A percentile compares a stretch with the other conserved stretches of the same genome.
phyloP scores from a whole-genome alignment of 2,113 vertebrate genomes.

The Ardeotis arabs region DNA sequence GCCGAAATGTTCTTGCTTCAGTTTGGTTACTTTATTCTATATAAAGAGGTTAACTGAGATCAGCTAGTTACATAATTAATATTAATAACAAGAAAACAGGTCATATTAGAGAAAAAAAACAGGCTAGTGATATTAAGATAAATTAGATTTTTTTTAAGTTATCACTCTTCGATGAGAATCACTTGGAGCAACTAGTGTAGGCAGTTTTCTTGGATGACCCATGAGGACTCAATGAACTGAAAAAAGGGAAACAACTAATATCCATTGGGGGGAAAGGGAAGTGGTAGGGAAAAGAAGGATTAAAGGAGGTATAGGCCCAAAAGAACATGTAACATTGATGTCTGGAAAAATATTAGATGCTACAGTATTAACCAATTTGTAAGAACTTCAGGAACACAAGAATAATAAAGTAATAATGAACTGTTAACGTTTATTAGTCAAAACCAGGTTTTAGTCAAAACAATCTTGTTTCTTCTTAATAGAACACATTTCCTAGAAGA shows the following conservation, averaged over 20 bases:
- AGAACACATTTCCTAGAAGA: not conserved
- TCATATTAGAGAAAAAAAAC: not conserved
- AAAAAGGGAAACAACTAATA: not conserved
- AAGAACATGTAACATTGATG: not conserved
- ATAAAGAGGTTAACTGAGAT: not conserved
- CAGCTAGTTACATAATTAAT: not conserved
- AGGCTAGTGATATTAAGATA: not conserved
- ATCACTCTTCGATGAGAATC: not conserved
- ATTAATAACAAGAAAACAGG: not conserved
- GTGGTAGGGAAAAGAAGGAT: not conserved
- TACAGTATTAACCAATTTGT: not conserved
- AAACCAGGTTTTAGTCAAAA: not conserved
- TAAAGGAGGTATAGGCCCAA: not conserved
- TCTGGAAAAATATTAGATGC: not conserved
- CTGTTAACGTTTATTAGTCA: not conserved
- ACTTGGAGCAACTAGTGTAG: not conserved
- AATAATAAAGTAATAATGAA: not conserved
- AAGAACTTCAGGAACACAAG: not conserved
- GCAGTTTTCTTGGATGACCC: not conserved
- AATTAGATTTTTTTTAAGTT: not conserved
- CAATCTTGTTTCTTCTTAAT: not conserved
- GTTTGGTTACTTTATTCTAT: not conserved
- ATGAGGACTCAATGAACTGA: not conserved
- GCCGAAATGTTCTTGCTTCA: not conserved
- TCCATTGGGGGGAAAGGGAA: fast-evolving